These are phyloP conservation scores for Rhadina sibilatrix DNA, from an alignment of 2,113 vertebrate species.

Conservation along the genomic window DNA sequence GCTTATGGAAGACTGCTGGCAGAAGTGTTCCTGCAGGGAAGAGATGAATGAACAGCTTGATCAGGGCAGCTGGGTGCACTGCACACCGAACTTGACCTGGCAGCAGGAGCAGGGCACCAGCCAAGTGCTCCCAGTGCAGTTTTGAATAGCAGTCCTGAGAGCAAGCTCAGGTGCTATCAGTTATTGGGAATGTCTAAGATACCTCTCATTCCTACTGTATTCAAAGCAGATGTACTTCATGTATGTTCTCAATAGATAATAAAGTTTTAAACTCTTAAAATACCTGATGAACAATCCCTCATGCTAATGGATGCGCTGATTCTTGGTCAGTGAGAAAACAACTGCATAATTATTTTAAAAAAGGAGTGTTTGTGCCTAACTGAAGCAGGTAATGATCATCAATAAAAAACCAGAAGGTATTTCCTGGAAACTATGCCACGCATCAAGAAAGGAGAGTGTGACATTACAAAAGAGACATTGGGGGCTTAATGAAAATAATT, in stretches of 20 bases:
- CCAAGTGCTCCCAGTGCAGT: rapidly evolving
- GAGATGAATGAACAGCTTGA: background rate
- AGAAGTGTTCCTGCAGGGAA: background rate
- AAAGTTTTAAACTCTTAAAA: background rate
- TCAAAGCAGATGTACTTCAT: background rate
- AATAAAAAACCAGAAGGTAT: background rate
- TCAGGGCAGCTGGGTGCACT: background rate
- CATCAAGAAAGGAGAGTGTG: background rate
- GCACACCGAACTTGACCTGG: background rate
- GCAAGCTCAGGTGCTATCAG: background rate
- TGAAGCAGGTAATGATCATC: background rate
- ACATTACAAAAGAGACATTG: background rate
- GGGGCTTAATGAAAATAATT: background rate
- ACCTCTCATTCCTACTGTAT: background rate
- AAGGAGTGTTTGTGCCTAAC: background rate
- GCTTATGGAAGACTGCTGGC: background rate
- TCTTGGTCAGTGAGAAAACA: background rate
- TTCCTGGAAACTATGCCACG: background rate
- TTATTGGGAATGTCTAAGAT: background rate
- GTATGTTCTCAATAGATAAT: background rate
- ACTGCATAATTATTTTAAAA: background rate
- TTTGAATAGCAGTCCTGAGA: background rate
- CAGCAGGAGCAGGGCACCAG: background rate
- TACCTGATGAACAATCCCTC: background rate
- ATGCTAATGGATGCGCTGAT: background rate